A percentile compares a stretch with the other conserved stretches of the same genome.
Evolutionary conservation across 2,797 vertebrate species (phyloP).

Genomic region (Petrocephalus schoutedeni): DNA sequence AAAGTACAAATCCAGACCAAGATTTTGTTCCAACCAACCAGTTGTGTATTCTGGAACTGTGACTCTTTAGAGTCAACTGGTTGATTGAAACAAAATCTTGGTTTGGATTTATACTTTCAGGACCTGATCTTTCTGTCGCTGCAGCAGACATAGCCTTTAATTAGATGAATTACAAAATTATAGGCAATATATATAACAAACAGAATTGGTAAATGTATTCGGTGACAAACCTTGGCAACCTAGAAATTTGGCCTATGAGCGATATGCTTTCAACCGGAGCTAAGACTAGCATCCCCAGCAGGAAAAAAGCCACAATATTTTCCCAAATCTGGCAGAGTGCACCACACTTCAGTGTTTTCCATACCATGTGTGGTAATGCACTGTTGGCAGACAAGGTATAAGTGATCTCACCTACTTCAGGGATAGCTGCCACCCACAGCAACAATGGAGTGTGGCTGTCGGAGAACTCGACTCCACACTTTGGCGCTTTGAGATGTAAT

Average conservation of each 20-base stretch:
- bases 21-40: no score
- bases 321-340: background rate
- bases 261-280: background rate
- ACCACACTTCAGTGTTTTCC: background rate
- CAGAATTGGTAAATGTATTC: background rate
- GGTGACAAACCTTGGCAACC: background rate
- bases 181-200: background rate
- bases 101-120: no score
- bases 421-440: background rate
- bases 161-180: background rate
- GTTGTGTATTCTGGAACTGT: no score
- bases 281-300: background rate
- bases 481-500: background rate
- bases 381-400: background rate
- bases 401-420: slow-evolving; percentile 11
- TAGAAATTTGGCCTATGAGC: background rate
- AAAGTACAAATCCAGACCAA: no score
- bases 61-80: no score
- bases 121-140: no score
- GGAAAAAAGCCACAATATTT: background rate
- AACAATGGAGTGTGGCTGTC: background rate
- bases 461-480: background rate
- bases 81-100: no score
- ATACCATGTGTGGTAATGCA: background rate
- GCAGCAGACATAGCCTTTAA: background rate